phyloP scores from a whole-genome alignment of 1,140 invertebrate genomes.

The Drosophila guanche region DNA sequence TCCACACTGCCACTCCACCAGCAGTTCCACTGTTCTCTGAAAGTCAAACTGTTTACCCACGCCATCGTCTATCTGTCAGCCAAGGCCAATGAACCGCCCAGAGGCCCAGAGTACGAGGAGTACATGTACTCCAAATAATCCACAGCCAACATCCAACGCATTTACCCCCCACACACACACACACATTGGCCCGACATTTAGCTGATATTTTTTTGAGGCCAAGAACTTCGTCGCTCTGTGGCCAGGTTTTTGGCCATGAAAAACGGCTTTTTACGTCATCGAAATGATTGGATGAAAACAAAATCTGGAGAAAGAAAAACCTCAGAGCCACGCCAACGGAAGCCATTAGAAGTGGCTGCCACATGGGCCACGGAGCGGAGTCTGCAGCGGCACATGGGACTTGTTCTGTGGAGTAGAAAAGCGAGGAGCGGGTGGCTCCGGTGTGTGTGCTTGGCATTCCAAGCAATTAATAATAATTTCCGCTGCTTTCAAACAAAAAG shows the following conservation, averaged over 20 bases:
- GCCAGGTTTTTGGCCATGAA: slow-evolving; percentile 66
- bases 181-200: slow-evolving; percentile 2
- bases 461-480: slow-evolving; percentile 80
- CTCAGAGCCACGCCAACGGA: slow-evolving; percentile 68
- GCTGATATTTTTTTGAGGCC: slow-evolving; percentile 45
- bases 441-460: slow-evolving; percentile 51
- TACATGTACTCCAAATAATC: slow-evolving; percentile 54
- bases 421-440: background rate
- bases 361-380: slow-evolving; percentile 8
- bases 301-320: slow-evolving; percentile 13
- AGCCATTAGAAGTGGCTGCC: slow-evolving; percentile 63
- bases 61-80: slow-evolving; percentile 26
- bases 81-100: slow-evolving; percentile 69
- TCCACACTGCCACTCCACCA: no score
- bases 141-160: slow-evolving; percentile 49
- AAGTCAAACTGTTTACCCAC: slow-evolving; percentile 55
- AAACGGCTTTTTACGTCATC: slow-evolving; percentile 71
- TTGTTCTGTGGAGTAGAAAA: slow-evolving; percentile 15
- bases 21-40: no score
- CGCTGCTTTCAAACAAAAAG: slow-evolving; percentile 57
- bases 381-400: background rate
- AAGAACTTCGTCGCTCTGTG: slow-evolving; percentile 41
- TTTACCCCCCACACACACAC: slow-evolving; percentile 31
- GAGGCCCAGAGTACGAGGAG: no score
- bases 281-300: slow-evolving; percentile 48